Conservation (phyloP, 2,888 invertebrate genomes). For the Eupithecia abbreviata region DNA sequence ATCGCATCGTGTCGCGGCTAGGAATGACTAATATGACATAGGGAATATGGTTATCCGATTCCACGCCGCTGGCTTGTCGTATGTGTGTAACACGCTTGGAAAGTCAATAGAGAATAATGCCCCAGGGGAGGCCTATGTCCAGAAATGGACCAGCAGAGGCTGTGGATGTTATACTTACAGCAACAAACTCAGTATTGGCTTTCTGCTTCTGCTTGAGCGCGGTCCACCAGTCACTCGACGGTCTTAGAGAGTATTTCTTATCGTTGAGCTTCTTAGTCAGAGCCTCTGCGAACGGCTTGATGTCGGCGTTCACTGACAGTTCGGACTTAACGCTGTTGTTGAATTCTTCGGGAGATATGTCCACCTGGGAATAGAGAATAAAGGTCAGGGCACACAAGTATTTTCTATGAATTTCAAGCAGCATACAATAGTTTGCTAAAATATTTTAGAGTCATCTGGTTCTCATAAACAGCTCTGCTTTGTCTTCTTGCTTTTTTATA, state of each 20-base stretch:
- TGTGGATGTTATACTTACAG: slow-evolving; percentile 74
- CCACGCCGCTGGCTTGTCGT: too few species aligned
- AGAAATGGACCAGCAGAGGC: background rate
- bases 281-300: slow-evolving; percentile 88
- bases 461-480: too few species aligned
- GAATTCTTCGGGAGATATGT: slow-evolving; percentile 94
- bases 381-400: background rate
- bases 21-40: too few species aligned
- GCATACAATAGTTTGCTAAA: too few species aligned
- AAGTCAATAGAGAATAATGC: too few species aligned
- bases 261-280: slow-evolving; percentile 84
- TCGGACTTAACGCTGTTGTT: slow-evolving; percentile 93
- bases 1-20: too few species aligned
- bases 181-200: slow-evolving; percentile 87
- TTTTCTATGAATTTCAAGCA: too few species aligned
- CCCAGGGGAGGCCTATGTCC: background rate
- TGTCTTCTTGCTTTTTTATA: too few species aligned
- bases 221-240: slow-evolving; percentile 89
- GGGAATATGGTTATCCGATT: too few species aligned
- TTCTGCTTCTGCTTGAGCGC: slow-evolving; percentile 87
- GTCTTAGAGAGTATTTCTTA: slow-evolving; percentile 84
- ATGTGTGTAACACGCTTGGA: too few species aligned
- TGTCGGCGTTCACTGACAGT: slow-evolving; percentile 93
- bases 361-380: slow-evolving; percentile 83
- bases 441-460: too few species aligned